phyloP scores from a whole-genome alignment of 2,888 invertebrate genomes.

The Operophtera brumata region DNA sequence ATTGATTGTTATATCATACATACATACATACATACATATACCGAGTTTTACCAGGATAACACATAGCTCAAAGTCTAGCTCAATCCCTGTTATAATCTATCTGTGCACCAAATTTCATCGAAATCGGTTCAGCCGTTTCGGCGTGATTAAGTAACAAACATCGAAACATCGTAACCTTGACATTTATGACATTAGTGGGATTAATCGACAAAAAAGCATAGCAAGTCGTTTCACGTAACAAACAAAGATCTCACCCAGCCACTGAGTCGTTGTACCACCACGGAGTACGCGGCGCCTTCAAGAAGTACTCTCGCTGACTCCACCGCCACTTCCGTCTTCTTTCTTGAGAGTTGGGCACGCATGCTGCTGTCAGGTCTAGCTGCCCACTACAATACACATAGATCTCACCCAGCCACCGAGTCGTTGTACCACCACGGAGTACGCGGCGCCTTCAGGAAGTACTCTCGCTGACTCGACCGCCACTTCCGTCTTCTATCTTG shows the following conservation, averaged over 20 bases:
- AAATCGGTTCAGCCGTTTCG: too few species aligned
- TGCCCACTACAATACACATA: slow-evolving; percentile 51
- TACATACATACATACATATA: too few species aligned
- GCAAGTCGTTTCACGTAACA: background rate
- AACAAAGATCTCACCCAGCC: slow-evolving; percentile 52
- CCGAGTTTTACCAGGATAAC: too few species aligned
- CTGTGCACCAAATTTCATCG: too few species aligned
- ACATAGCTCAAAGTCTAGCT: too few species aligned
- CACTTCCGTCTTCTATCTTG: slow-evolving; percentile 54
- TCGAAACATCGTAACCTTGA: too few species aligned
- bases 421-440: slow-evolving; percentile 56
- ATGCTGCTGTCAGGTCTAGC: slow-evolving; percentile 60
- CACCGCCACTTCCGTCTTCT: slow-evolving; percentile 60
- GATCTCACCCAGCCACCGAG: slow-evolving; percentile 56
- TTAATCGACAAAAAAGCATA: too few species aligned
- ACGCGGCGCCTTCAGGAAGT: slow-evolving; percentile 57
- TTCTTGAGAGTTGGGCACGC: slow-evolving; percentile 53
- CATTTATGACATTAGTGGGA: too few species aligned
- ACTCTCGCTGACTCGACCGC: slow-evolving; percentile 53
- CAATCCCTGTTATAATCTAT: too few species aligned
- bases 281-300: slow-evolving; percentile 54
- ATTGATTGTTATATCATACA: too few species aligned
- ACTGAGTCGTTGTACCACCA: slow-evolving; percentile 53
- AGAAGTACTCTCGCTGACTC: slow-evolving; percentile 50
- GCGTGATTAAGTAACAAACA: too few species aligned